Evolutionary conservation across 2,888 invertebrate genomes (phyloP).

Genomic region (Latrodectus hesperus): DNA sequence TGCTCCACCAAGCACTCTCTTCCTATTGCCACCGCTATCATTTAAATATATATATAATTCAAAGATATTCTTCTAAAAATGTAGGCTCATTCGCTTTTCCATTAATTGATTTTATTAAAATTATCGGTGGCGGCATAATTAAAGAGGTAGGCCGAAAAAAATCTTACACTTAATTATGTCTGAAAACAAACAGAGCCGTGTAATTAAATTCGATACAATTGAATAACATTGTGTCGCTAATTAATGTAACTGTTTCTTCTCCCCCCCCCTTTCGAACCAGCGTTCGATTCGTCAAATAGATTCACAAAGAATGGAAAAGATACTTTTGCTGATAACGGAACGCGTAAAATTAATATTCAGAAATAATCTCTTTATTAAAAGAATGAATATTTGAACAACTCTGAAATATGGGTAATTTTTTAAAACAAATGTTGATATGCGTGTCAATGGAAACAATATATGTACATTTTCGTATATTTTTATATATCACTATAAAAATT

Average conservation of each 20-base stretch:
- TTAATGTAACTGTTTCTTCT: neutral
- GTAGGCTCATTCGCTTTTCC: neutral
- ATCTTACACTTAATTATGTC: neutral
- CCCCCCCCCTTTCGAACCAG: neutral
- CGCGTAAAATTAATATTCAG: no score
- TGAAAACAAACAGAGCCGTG: neutral
- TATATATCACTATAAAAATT: no score
- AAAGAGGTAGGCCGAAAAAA: neutral
- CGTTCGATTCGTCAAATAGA: neutral
- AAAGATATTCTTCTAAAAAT: neutral
- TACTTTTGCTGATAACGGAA: no score
- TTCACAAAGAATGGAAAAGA: no score
- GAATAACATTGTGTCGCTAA: neutral
- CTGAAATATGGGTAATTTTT: no score
- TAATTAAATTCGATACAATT: neutral
- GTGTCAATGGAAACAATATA: no score
- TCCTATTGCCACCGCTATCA: neutral
- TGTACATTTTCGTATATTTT: no score
- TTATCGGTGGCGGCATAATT: neutral
- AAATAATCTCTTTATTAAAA: no score
- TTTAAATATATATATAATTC: neutral
- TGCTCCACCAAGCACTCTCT: no score
- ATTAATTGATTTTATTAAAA: neutral
- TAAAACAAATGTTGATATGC: no score
- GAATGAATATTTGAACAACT: no score